Evolutionary conservation across 1,140 invertebrate genomes (phyloP).

Genomic region (Temnothorax curvispinosus): DNA sequence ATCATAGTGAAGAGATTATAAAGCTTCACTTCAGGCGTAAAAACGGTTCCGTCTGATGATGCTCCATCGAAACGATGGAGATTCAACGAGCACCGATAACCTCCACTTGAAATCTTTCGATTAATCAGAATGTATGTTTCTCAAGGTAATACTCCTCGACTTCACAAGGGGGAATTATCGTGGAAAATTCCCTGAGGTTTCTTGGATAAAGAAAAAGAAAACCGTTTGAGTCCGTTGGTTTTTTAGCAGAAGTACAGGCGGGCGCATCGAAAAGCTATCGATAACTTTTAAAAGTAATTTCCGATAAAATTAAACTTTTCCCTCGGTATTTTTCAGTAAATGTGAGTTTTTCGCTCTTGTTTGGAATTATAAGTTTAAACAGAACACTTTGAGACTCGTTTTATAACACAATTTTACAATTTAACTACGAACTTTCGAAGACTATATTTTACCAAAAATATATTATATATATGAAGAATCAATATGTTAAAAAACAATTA

Average conservation of each 20-base stretch:
- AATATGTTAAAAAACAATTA: neutral
- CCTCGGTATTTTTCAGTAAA: slow-evolving; percentile 11
- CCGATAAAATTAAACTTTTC: slow-evolving; percentile 32
- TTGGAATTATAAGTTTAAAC: slow-evolving; percentile 12
- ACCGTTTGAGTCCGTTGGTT: neutral
- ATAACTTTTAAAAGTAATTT: slow-evolving; percentile 37
- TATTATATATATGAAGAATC: neutral
- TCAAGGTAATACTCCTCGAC: neutral
- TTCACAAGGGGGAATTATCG: slow-evolving; percentile 9
- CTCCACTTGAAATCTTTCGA: neutral
- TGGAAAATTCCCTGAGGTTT: neutral
- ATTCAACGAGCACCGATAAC: slow-evolving; percentile 5
- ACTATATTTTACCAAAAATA: neutral
- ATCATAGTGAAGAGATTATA: neutral
- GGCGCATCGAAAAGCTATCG: slow-evolving; percentile 21
- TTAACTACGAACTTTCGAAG: neutral
- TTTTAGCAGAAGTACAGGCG: neutral
- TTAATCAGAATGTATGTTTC: slow-evolving; percentile 34
- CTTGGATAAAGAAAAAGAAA: neutral
- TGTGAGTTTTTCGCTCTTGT: neutral
- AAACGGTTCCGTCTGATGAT: neutral
- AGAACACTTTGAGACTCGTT: slow-evolving; percentile 6
- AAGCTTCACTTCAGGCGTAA: neutral
- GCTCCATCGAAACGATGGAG: neutral
- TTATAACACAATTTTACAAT: neutral